Base-by-base conservation (phyloP, 2,888 invertebrate species). In the Sthenelais limicola region DNA sequence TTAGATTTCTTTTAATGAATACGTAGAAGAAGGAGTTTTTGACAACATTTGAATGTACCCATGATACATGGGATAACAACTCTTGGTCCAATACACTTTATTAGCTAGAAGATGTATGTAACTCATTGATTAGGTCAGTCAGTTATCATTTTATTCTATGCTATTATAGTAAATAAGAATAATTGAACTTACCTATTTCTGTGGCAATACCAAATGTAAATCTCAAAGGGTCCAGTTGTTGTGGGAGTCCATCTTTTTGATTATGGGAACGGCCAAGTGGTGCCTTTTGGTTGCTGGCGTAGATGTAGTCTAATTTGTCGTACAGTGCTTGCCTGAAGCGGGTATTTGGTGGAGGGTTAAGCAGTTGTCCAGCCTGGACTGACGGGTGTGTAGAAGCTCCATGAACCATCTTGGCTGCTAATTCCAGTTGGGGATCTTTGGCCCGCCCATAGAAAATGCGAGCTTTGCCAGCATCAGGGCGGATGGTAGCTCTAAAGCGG, bases 401-500 rank as follows among this genome's bases (percentile, higher is more conserved):
- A 78, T 87, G 87, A 1, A 80, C 80, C 84, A 86, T 86, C 26
- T 83, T 80, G n/a, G 76, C 80, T n/a, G 86, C 86, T 82, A 82
- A 81, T 58, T 82, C 76, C 48, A 78, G 76, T n/a, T 86, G 83
- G 9, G 87, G 86, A 43, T 88, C 88, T 68, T 79, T 76, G 0
- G 87, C 85, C 74, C 80, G 83, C 21, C 87, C 87, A 76, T 87
- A 86, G 73, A 86, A 86, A 2, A 87, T 80, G 28, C 82, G 78
- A 74, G 79, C 81, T 71, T 82, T 78, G 4, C 87, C 86, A 49
- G 85, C 83, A 76, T 84, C 85, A 15, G 87, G 87, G 5, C 80
- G 78, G 28, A 82, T 77, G 18, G 84, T 84, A 26, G 83, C 83
- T 32, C 86, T 79, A 78, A 87, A 87, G 58, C 82, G 78, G 28